Percentiles rank a stretch among this genome's conserved stretches.
Conservation (phyloP, 1,140 invertebrate genomes). For the Geopemphigus sp. region DNA sequence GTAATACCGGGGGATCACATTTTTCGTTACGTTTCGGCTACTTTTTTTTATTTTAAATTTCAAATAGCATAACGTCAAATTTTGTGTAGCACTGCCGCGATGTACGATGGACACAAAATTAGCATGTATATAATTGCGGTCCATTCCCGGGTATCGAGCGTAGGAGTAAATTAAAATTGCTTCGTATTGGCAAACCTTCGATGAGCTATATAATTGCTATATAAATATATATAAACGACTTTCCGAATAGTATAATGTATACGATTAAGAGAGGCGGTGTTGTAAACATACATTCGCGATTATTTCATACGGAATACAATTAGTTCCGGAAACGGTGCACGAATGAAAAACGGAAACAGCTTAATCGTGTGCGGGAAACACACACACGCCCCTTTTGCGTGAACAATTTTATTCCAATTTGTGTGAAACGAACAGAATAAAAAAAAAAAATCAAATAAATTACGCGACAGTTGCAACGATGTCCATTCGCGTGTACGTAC, state of each 20-base stretch:
- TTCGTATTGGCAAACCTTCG: background rate
- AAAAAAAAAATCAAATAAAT: background rate
- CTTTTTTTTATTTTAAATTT: background rate
- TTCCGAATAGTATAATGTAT: background rate
- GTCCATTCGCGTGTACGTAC: background rate
- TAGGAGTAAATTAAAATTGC: background rate
- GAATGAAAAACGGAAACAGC: constrained; percentile 26
- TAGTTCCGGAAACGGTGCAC: constrained; percentile 2
- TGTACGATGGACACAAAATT: background rate
- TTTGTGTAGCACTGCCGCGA: too few species aligned
- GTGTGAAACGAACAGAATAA: background rate
- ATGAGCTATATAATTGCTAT: background rate
- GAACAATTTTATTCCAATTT: constrained; percentile 7
- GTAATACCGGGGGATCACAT: background rate
- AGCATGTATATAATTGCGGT: background rate
- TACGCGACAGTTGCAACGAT: background rate
- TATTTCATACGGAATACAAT: constrained; percentile 12
- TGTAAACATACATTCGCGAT: constrained; percentile 8
- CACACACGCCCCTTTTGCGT: background rate
- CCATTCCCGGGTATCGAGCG: background rate
- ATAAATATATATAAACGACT: background rate
- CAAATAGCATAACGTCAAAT: background rate
- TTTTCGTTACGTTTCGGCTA: background rate
- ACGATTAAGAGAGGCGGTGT: background rate
- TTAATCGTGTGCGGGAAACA: constrained; percentile 27